A percentile compares a stretch with the other conserved stretches of the same genome.
These are phyloP conservation scores for Cataglyphis hispanica DNA, from an alignment of 1,140 invertebrate species.

Conservation along the genomic window DNA sequence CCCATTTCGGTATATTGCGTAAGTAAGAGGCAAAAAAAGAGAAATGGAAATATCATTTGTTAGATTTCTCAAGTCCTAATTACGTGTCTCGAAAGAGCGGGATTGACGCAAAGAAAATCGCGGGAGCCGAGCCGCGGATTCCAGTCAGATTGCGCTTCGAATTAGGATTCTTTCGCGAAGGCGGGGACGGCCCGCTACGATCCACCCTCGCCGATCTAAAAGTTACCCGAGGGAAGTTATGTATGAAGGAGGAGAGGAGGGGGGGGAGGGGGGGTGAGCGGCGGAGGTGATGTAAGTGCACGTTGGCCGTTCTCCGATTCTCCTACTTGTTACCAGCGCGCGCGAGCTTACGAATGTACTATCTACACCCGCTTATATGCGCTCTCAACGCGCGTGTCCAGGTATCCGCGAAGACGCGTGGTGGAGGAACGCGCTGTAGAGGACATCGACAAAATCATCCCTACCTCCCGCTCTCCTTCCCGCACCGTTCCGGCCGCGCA, in stretches of 20 bases:
- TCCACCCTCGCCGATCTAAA: slow-evolving; percentile 25
- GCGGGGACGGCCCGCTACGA: slow-evolving; percentile 31
- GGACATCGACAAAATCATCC: slow-evolving; percentile 71
- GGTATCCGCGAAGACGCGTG: slow-evolving; percentile 48
- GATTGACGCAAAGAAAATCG: slow-evolving; percentile 44
- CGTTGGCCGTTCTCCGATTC: slow-evolving; percentile 62
- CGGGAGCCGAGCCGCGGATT: slow-evolving; percentile 7
- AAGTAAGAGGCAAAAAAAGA: not conserved
- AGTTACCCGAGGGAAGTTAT: not conserved
- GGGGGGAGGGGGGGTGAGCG: slow-evolving; percentile 3
- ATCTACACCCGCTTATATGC: slow-evolving; percentile 19
- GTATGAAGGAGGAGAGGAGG: too few relatives aligned
- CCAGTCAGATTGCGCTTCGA: slow-evolving; percentile 27
- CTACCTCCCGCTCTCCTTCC: slow-evolving; percentile 46
- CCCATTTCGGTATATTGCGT: not conserved
- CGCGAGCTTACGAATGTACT: slow-evolving; percentile 53
- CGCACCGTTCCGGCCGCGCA: slow-evolving; percentile 23
- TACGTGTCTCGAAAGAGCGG: slow-evolving; percentile 21
- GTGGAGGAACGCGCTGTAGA: slow-evolving; percentile 53
- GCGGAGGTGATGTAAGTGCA: slow-evolving; percentile 48
- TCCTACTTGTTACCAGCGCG: slow-evolving; percentile 57
- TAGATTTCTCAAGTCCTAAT: slow-evolving; percentile 38
- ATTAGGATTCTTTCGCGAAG: slow-evolving; percentile 49
- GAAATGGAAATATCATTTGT: not conserved
- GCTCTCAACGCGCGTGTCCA: slow-evolving; percentile 51